Percentiles rank a stretch among this genome's conserved stretches.
phyloP scores from a whole-genome alignment of 1,140 invertebrate genomes.

The Oscheius sp. region DNA sequence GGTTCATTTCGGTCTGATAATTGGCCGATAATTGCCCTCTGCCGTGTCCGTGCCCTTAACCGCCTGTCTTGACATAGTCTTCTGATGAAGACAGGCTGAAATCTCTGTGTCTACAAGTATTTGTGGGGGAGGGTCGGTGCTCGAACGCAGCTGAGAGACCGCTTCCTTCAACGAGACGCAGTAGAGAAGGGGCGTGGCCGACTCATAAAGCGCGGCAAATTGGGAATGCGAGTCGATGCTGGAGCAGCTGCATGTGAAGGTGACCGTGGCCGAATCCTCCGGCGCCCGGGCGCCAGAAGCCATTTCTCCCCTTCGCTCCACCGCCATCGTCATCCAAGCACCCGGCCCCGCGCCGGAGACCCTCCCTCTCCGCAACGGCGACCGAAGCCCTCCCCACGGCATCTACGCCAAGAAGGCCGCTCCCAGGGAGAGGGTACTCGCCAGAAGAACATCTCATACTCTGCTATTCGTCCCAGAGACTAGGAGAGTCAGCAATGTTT shows the following conservation, averaged over 20 bases:
- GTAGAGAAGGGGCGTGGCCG: not conserved
- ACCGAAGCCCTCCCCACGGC: not conserved
- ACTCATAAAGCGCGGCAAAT: slow-evolving; percentile 13
- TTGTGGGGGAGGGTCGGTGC: no score
- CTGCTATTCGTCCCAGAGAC: slow-evolving; percentile 55
- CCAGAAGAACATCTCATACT: slow-evolving; percentile 50
- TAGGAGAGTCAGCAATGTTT: slow-evolving; percentile 50
- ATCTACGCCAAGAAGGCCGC: slow-evolving; percentile 30
- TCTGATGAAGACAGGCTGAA: no score
- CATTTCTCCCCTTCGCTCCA: not conserved
- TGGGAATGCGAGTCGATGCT: slow-evolving; percentile 12
- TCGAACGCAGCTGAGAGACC: no score
- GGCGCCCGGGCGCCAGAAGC: not conserved
- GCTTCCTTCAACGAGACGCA: no score
- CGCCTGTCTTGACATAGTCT: no score
- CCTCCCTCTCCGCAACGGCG: not conserved
- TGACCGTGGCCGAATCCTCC: not conserved
- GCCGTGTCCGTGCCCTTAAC: no score
- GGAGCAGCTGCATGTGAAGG: slow-evolving; percentile 12
- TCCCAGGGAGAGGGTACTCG: slow-evolving; percentile 22
- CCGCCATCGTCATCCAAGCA: not conserved
- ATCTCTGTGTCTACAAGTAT: no score
- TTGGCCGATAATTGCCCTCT: no score
- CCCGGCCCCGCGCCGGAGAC: not conserved
- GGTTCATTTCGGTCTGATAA: no score